phyloP scores from a whole-genome alignment of 1,140 invertebrate species.

The Zaprionus tsacasi region DNA sequence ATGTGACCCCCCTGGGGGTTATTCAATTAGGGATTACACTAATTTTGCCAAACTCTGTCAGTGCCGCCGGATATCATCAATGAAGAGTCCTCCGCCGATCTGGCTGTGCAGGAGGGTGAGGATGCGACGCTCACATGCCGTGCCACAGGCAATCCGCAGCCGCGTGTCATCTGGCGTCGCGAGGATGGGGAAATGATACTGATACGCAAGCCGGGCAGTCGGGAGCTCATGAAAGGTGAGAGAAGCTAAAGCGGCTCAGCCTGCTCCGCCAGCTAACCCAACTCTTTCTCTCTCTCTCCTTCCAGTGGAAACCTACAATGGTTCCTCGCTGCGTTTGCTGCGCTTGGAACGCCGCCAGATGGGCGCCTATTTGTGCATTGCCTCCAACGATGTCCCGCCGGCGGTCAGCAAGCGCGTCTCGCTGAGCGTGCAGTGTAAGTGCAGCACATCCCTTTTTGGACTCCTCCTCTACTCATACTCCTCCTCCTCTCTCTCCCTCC shows the following conservation, averaged over 20 bases:
- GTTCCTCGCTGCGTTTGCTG: conserved; percentile 89
- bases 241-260: neutral
- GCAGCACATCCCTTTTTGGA: neutral
- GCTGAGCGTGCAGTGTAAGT: conserved; percentile 95
- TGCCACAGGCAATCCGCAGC: conserved; percentile 90
- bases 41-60: conserved; percentile 69
- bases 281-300: neutral
- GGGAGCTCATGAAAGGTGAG: conserved; percentile 88
- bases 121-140: conserved; percentile 92
- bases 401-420: conserved; percentile 94
- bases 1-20: conserved; percentile 32
- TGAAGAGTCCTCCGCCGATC: conserved; percentile 90
- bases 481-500: neutral
- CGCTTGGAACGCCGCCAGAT: conserved; percentile 92
- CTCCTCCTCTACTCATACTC: neutral
- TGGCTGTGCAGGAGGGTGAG: conserved; percentile 91
- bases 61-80: conserved; percentile 91
- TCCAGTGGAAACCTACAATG: conserved; percentile 90
- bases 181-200: conserved; percentile 89
- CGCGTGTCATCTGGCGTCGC: conserved; percentile 89
- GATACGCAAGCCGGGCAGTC: conserved; percentile 87
- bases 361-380: conserved; percentile 94
- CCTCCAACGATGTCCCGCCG: conserved; percentile 94
- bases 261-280: neutral
- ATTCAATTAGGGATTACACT: neutral